phyloP scores from a whole-genome alignment of 2,797 vertebrate species.

The Eulemur mongoz region DNA sequence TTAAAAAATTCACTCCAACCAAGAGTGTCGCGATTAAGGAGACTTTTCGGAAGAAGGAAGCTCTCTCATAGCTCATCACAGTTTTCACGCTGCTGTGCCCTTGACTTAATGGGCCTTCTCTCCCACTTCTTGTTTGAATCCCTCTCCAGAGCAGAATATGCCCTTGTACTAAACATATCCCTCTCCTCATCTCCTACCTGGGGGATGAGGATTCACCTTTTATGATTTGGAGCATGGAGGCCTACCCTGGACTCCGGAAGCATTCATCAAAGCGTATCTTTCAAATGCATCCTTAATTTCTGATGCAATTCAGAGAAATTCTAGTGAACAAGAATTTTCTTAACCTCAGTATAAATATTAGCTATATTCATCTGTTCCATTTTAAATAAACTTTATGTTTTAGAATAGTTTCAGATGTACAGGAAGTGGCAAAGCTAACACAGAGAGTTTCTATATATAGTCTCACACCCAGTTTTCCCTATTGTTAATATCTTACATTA shows the following conservation, averaged over 20 bases:
- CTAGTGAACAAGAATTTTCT: not conserved
- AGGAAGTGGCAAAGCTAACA: not conserved
- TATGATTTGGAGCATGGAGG: not conserved
- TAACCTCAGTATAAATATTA: not conserved
- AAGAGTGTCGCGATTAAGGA: not conserved
- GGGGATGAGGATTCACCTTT: not conserved
- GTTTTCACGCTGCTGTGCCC: fast-evolving
- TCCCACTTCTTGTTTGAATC: no score
- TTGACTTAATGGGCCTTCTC: not conserved
- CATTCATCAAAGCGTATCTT: not conserved
- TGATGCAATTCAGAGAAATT: not conserved
- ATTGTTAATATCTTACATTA: not conserved
- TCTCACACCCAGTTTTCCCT: not conserved
- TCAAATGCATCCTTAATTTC: not conserved
- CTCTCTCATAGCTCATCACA: not conserved
- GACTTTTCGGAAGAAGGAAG: not conserved
- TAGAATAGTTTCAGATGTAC: not conserved
- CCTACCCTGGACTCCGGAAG: not conserved
- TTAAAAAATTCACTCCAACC: not conserved
- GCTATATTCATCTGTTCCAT: not conserved
- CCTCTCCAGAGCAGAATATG: not conserved
- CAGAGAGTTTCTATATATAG: not conserved
- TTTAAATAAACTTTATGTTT: not conserved
- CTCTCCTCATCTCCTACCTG: not conserved
- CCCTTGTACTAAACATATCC: not conserved